A percentile compares a stretch with the other conserved stretches of the same genome.
Evolutionary conservation across 2,113 vertebrate species (phyloP).

Genomic region (Silurus asotus): DNA sequence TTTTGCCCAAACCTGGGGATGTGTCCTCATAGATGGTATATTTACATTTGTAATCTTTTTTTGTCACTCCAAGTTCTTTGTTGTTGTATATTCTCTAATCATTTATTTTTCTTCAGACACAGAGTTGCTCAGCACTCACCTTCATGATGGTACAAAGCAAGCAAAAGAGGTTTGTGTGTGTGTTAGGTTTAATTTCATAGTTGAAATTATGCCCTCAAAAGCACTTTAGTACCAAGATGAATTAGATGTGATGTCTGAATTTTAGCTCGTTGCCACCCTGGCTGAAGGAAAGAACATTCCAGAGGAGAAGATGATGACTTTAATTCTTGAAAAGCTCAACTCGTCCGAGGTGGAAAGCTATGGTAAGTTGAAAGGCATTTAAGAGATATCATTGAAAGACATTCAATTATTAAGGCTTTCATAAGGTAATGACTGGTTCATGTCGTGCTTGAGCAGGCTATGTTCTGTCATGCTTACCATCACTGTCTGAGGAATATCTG

Average conservation of each 20-base stretch:
- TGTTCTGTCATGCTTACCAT: constrained; percentile 86
- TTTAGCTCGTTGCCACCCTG: constrained; percentile 78
- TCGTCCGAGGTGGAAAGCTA: constrained; percentile 84
- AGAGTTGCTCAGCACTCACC: constrained; percentile 77
- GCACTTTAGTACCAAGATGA: not conserved
- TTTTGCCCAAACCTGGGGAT: constrained; percentile 82
- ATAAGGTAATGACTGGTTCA: not conserved
- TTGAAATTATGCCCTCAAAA: not conserved
- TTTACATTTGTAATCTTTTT: not conserved
- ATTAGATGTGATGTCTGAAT: constrained; percentile 15
- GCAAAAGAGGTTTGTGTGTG: constrained; percentile 76
- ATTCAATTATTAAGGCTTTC: not conserved
- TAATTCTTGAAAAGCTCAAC: constrained; percentile 80
- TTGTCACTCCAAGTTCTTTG: constrained; percentile 31
- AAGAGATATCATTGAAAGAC: not conserved
- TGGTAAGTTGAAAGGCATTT: constrained; percentile 68
- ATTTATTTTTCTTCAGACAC: constrained; percentile 73
- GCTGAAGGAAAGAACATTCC: constrained; percentile 76
- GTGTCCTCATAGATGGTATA: constrained; percentile 86
- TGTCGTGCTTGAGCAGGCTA: constrained; percentile 77
- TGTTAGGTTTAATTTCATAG: not conserved
- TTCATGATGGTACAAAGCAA: constrained; percentile 70
- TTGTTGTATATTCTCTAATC: constrained; percentile 38
- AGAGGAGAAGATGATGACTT: constrained; percentile 78
- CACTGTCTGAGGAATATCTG: constrained; percentile 78